Percentiles rank a stretch among this genome's conserved stretches.
Evolutionary conservation across 1,140 invertebrate species (phyloP).

Genomic region (Chelonus insularis): DNA sequence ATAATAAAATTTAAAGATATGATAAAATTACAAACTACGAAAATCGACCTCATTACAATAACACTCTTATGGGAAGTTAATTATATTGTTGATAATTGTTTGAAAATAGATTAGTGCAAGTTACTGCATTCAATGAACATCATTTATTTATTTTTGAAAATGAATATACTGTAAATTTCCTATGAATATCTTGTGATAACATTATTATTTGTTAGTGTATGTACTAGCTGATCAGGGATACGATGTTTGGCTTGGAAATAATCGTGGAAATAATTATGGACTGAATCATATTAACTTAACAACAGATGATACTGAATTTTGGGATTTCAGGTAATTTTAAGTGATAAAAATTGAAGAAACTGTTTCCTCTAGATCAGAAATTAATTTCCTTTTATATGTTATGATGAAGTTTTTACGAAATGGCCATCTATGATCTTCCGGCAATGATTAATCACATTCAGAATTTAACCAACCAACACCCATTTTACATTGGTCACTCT

Average conservation of each 20-base stretch:
- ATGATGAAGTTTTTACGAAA: slow-evolving; percentile 43
- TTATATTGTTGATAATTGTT: no score
- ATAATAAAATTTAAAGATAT: no score
- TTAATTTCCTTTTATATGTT: no score
- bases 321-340: slow-evolving; percentile 58
- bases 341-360: no score
- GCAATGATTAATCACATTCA: slow-evolving; percentile 62
- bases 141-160: no score
- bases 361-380: no score
- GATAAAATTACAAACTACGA: no score
- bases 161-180: background rate
- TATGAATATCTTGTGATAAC: background rate
- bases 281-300: slow-evolving; percentile 42
- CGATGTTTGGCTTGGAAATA: slow-evolving; percentile 63
- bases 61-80: no score
- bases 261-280: slow-evolving; percentile 60
- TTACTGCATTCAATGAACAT: no score
- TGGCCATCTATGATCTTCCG: slow-evolving; percentile 65
- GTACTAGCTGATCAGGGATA: slow-evolving; percentile 58
- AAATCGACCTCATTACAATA: no score
- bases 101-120: no score
- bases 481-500: slow-evolving; percentile 66
- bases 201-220: slow-evolving; percentile 44
- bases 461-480: slow-evolving; percentile 27
- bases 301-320: slow-evolving; percentile 53